Conservation (phyloP, 1,140 invertebrate genomes). For the Drosophila burlai region DNA sequence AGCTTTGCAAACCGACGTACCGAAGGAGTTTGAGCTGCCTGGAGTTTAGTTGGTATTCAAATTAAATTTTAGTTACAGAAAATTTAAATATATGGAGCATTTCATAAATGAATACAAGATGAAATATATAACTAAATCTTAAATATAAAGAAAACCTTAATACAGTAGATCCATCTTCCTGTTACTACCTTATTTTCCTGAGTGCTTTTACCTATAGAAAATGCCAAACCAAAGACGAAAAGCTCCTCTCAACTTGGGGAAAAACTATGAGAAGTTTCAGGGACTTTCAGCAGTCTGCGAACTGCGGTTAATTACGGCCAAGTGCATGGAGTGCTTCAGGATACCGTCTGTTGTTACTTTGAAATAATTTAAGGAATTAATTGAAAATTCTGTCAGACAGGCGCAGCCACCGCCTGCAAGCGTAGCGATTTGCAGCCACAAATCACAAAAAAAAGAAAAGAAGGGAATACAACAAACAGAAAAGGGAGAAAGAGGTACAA, state of each 20-base stretch:
- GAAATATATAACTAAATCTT: no score
- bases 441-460: not conserved
- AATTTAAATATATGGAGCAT: no score
- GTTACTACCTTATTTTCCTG: not conserved
- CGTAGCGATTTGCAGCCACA: slow-evolving; percentile 17
- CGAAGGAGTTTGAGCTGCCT: not conserved
- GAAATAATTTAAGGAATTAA: slow-evolving; percentile 44
- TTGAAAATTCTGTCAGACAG: slow-evolving; percentile 37
- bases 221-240: slow-evolving; percentile 9
- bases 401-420: slow-evolving; percentile 19
- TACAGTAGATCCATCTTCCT: no score
- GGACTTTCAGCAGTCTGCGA: slow-evolving; percentile 11
- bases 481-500: not conserved
- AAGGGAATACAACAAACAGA: slow-evolving; percentile 6
- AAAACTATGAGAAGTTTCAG: slow-evolving; percentile 15
- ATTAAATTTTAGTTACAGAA: no score
- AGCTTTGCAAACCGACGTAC: not conserved
- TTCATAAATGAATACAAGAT: not conserved
- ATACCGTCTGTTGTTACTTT: slow-evolving; percentile 22
- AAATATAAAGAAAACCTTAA: not conserved
- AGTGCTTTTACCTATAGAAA: slow-evolving; percentile 6
- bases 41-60: not conserved
- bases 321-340: slow-evolving; percentile 28
- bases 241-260: not conserved
- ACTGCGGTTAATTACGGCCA: slow-evolving; percentile 48